Evolutionary conservation across 23 tunicate genomes (phyloP).

Genomic region (Halocynthia roretzi): DNA sequence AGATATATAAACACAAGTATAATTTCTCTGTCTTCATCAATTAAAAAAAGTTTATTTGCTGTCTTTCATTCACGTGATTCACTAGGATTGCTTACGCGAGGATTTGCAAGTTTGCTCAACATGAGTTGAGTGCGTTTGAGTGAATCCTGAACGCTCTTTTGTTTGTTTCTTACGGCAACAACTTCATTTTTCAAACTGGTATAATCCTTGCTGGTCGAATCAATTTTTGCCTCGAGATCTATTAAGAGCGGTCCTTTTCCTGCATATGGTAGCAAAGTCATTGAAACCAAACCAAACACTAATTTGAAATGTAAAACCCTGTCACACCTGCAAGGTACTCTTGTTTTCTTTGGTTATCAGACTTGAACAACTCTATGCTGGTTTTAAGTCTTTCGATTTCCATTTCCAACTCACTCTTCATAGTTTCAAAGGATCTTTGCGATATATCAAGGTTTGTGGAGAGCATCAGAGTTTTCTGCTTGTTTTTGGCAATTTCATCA

Average conservation of each 20-base stretch:
- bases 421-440: slow-evolving; percentile 32
- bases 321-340: slow-evolving; percentile 16
- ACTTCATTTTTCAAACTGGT: slow-evolving; percentile 37
- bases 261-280: not conserved
- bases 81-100: slow-evolving; percentile 26
- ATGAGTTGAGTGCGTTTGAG: slow-evolving; percentile 34
- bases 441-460: slow-evolving; percentile 59
- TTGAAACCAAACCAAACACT: not conserved
- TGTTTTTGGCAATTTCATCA: slow-evolving; percentile 41
- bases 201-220: slow-evolving; percentile 36
- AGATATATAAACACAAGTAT: not conserved
- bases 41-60: not conserved
- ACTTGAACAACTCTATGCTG: slow-evolving; percentile 33
- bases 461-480: slow-evolving; percentile 20
- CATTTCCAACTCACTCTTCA: slow-evolving; percentile 38
- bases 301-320: too few species aligned
- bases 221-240: slow-evolving; percentile 26
- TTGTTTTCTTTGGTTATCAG: slow-evolving; percentile 41
- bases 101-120: slow-evolving; percentile 41
- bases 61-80: not conserved
- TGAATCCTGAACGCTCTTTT: slow-evolving; percentile 61
- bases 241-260: slow-evolving; percentile 33
- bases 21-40: not conserved
- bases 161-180: slow-evolving; percentile 49
- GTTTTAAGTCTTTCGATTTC: slow-evolving; percentile 50